phyloP scores from a whole-genome alignment of 2,113 vertebrate species.

The Chrysochloris asiatica region DNA sequence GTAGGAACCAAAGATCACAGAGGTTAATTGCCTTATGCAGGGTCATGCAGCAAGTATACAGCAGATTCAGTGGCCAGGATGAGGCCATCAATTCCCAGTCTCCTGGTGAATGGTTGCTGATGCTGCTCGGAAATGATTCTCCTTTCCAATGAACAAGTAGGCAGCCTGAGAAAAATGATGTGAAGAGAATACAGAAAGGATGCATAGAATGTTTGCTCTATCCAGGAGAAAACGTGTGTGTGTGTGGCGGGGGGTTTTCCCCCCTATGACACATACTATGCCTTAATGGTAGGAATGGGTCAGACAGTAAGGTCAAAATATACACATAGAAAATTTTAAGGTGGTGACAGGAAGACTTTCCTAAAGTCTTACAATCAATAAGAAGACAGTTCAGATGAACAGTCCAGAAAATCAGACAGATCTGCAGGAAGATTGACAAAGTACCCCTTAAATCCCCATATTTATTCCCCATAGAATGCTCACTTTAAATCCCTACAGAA shows the following conservation, averaged over 20 bases:
- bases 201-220: neutral
- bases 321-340: slow-evolving; percentile 1
- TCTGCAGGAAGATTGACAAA: neutral
- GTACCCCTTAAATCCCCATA: slow-evolving; percentile 8
- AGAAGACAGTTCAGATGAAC: slow-evolving; percentile 29
- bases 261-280: neutral
- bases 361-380: neutral
- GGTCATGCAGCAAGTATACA: neutral
- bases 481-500: neutral
- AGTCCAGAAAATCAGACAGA: slow-evolving; percentile 22
- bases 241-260: too few species aligned
- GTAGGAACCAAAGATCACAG: slow-evolving; percentile 25
- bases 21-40: neutral
- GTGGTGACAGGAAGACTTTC: neutral
- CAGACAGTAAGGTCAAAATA: neutral
- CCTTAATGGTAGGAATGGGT: neutral
- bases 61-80: slow-evolving; percentile 10
- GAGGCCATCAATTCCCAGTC: neutral
- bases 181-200: neutral
- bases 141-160: neutral
- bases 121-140: slow-evolving; percentile 23
- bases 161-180: neutral
- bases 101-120: slow-evolving; percentile 7
- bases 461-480: neutral
- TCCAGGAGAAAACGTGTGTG: neutral